A percentile compares a stretch with the other conserved stretches of the same genome.
Evolutionary conservation across 2,797 vertebrate species (phyloP).

Genomic region (Syngnathus acus): DNA sequence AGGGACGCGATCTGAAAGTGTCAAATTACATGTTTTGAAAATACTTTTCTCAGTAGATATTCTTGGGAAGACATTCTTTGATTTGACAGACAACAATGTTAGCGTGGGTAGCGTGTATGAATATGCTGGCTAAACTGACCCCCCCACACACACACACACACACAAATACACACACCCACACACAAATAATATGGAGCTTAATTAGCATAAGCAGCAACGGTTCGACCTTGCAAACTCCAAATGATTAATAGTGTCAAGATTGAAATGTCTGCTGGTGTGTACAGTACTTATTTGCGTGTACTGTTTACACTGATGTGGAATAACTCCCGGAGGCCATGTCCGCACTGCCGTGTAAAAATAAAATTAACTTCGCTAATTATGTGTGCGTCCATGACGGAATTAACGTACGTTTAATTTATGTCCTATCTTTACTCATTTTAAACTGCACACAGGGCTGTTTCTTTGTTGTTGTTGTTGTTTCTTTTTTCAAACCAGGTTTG

Average conservation of each 20-base stretch:
- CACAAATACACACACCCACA: background rate
- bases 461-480: background rate
- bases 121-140: background rate
- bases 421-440: background rate
- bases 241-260: constrained; percentile 3
- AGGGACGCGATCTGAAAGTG: background rate
- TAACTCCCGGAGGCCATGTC: background rate
- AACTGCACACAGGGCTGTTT: background rate
- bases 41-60: too few species aligned
- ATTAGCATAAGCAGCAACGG: constrained; percentile 1
- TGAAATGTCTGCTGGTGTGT: constrained; percentile 3
- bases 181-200: background rate
- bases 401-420: background rate
- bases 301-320: background rate
- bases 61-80: too few species aligned
- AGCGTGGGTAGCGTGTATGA: background rate
- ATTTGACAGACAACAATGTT: too few species aligned
- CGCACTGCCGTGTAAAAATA: background rate
- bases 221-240: background rate
- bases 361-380: background rate
- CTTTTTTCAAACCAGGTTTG: background rate
- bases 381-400: background rate
- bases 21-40: too few species aligned
- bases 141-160: background rate
- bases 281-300: background rate